These are phyloP conservation scores for Pseudomyrmex gracilis DNA, from an alignment of 1,140 invertebrate species.

Conservation along the genomic window DNA sequence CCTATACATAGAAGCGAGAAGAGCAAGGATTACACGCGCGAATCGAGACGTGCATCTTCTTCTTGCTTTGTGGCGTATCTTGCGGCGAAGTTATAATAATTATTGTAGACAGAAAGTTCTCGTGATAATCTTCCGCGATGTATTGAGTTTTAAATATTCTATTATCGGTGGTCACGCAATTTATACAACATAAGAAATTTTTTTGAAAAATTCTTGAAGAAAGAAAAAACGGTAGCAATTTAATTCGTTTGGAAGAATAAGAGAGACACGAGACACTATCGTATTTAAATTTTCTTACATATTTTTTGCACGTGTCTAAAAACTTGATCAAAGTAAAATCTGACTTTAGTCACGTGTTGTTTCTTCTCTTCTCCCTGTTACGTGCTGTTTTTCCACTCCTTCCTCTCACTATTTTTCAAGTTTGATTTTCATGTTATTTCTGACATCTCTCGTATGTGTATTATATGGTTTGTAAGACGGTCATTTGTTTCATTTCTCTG, in stretches of 20 bases:
- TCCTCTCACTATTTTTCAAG: no score
- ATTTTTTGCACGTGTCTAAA: neutral
- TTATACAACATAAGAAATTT: neutral
- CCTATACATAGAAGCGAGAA: neutral
- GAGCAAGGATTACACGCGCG: neutral
- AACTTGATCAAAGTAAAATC: no score
- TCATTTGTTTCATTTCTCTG: no score
- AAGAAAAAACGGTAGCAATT: no score
- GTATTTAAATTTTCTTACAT: neutral
- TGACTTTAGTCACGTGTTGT: no score
- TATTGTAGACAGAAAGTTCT: no score
- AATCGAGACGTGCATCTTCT: neutral
- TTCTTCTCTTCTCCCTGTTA: no score
- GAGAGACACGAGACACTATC: neutral
- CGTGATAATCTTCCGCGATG: neutral
- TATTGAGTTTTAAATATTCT: constrained; percentile 3
- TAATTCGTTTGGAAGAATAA: neutral
- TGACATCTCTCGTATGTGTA: no score
- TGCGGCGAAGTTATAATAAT: no score
- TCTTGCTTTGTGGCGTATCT: neutral
- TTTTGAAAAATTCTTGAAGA: neutral
- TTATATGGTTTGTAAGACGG: no score
- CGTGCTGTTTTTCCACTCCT: no score
- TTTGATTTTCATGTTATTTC: no score
- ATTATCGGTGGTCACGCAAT: neutral